phyloP scores from a whole-genome alignment of 2,797 vertebrate genomes.

The Trachurus trachurus region DNA sequence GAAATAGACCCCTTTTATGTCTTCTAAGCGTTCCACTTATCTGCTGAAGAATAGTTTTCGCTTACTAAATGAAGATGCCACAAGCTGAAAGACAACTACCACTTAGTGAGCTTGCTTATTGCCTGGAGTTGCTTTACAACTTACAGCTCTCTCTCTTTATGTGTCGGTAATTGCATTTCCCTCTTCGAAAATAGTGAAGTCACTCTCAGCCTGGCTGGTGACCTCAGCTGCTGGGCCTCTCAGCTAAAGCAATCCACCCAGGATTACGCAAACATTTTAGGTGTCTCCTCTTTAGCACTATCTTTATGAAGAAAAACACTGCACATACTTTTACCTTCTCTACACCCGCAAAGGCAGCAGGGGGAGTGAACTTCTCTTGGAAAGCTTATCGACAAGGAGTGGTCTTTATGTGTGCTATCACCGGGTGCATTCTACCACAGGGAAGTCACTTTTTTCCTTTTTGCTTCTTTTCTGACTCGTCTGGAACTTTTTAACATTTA shows the following conservation, averaged over 20 bases:
- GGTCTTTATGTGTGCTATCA: conserved; percentile 4
- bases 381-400: conserved; percentile 39
- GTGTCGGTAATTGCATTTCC: conserved; percentile 68
- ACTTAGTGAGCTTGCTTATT: conserved; percentile 40
- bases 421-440: conserved; percentile 14
- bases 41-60: conserved; percentile 53
- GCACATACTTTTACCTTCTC: conserved; percentile 51
- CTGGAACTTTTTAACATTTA: conserved; percentile 30
- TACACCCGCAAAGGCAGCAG: conserved; percentile 29
- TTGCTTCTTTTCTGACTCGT: not conserved
- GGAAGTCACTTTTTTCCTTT: conserved; percentile 3
- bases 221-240: conserved; percentile 69
- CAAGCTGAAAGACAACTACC: conserved; percentile 56
- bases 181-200: conserved; percentile 72
- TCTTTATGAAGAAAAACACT: conserved; percentile 46
- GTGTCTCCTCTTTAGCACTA: conserved; percentile 47
- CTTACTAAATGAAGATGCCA: conserved; percentile 63
- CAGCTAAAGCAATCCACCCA: conserved; percentile 76
- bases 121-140: conserved; percentile 52
- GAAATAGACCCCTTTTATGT: conserved; percentile 50
- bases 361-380: conserved; percentile 31
- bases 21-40: conserved; percentile 44
- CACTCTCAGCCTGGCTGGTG: conserved; percentile 67
- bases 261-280: conserved; percentile 76
- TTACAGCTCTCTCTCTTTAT: conserved; percentile 51